Evolutionary conservation across 2,888 invertebrate species (phyloP).

Genomic region (Macrosiphum euphorbiae): DNA sequence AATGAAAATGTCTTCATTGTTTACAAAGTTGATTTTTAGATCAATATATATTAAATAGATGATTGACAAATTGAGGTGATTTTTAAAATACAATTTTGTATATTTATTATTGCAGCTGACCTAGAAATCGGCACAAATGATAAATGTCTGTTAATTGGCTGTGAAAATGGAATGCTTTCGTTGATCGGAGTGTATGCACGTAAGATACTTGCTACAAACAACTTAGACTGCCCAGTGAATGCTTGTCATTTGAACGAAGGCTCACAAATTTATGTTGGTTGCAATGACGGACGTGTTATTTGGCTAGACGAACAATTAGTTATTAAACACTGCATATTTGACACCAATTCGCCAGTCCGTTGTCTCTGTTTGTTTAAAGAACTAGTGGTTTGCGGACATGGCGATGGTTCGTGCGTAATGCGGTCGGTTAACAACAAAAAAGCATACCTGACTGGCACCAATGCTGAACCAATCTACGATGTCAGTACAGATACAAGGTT

Average conservation of each 20-base stretch:
- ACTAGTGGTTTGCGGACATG: constrained; percentile 73
- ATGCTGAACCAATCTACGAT: constrained; percentile 79
- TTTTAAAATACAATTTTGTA: background rate
- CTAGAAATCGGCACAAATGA: constrained; percentile 76
- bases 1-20: background rate
- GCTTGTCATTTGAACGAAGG: constrained; percentile 73
- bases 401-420: constrained; percentile 78
- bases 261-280: constrained; percentile 74
- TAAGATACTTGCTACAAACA: constrained; percentile 71
- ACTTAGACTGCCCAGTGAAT: constrained; percentile 74
- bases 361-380: constrained; percentile 68
- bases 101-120: constrained; percentile 69
- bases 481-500: constrained; percentile 74
- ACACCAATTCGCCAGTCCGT: constrained; percentile 69
- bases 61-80: background rate
- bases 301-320: constrained; percentile 41
- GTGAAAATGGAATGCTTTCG: constrained; percentile 75
- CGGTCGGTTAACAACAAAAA: constrained; percentile 70
- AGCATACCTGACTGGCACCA: constrained; percentile 78
- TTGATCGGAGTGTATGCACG: constrained; percentile 75
- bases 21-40: background rate
- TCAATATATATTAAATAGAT: background rate
- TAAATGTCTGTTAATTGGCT: constrained; percentile 76
- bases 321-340: constrained; percentile 67
- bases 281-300: constrained; percentile 73